Base-by-base conservation (phyloP, 2,113 vertebrate genomes). In the Turnix velox region DNA sequence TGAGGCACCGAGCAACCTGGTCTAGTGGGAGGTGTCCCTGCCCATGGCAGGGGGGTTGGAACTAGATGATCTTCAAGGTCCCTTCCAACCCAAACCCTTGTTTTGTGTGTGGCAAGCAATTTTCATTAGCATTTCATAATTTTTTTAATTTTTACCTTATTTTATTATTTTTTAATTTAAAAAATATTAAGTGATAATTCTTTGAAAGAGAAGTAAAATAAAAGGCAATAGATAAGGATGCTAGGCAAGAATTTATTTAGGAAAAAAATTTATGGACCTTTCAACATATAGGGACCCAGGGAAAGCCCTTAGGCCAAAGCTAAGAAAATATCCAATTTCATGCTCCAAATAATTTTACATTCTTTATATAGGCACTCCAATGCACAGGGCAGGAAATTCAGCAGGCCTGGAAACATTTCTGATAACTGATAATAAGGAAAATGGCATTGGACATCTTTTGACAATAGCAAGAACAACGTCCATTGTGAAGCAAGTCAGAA, bases 271-370 rank as follows among this genome's bases (percentile, higher is more conserved):
- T 92, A 87, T 62, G 73, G 92, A 88, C 87, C 57, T 80, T 88
- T 51, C 75, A 79, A 77, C 67, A 14, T 94, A 94, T 75, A 92
- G 65, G 42, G 84, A 82, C 77, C 43, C 42, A 78, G 3, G 4
- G 72, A 95, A 96, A 89, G 52, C 80, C 92, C 63, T 93, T 49
- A 49, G 89, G 93, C 52, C 72, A 92, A 83, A 82, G 74, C 61
- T 84, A 80, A 84, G 17, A 94, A 72, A 95, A 96, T 68, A 94
- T 92, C 33, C 30, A 93, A 95, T 96, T 96, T 95, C 90, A 94
- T 92, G 94, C 95, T 96, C 94, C 86, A 97, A 79, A 95, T 96
- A 94, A 73, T 88, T 78, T 93, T 87, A 84, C 65, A 72, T 84
- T 88, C 73, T 87, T 78, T 59, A 46, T 80, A 75, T 20, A 93